Conservation (phyloP, 2,888 invertebrate species). For the Torymus aiolomorphi region DNA sequence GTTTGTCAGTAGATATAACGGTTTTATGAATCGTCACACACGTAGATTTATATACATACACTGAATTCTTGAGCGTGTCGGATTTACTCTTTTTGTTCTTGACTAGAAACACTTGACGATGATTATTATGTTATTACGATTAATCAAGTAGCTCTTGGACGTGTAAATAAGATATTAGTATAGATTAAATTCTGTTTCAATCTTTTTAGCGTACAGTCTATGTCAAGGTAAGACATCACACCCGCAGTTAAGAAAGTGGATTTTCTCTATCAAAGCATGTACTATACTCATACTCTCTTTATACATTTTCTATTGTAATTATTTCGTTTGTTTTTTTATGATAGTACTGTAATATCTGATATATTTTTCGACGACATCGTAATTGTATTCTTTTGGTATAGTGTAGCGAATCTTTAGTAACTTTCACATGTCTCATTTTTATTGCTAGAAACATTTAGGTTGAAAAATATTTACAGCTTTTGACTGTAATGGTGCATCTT, state of each 20-base stretch:
- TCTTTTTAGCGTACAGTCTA: conserved; percentile 76
- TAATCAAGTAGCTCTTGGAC: conserved; percentile 48
- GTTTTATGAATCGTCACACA: no score
- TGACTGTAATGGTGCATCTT: conserved; percentile 28
- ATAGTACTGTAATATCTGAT: conserved; percentile 1
- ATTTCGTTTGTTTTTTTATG: not conserved
- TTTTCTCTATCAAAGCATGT: conserved; percentile 46
- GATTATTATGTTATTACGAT: conserved; percentile 25
- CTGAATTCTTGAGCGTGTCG: conserved; percentile 9
- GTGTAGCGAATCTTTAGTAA: conserved; percentile 12
- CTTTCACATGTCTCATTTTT: not conserved
- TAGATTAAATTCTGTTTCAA: conserved; percentile 72
- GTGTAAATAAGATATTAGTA: conserved; percentile 59
- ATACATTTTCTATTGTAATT: conserved; percentile 14
- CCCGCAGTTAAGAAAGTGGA: conserved; percentile 43
- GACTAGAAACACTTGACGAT: conserved; percentile 37
- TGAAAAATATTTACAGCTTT: conserved; percentile 31
- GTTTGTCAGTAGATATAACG: no score
- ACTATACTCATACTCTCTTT: not conserved
- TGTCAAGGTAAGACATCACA: conserved; percentile 74
- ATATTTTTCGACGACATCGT: conserved; percentile 5
- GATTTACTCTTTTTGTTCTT: conserved; percentile 12
- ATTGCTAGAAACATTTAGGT: conserved; percentile 16
- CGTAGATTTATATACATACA: conserved; percentile 14
- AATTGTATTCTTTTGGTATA: conserved; percentile 6